Evolutionary conservation across 2,888 invertebrate genomes (phyloP).

Genomic region (Diaprepes abbreviatus): DNA sequence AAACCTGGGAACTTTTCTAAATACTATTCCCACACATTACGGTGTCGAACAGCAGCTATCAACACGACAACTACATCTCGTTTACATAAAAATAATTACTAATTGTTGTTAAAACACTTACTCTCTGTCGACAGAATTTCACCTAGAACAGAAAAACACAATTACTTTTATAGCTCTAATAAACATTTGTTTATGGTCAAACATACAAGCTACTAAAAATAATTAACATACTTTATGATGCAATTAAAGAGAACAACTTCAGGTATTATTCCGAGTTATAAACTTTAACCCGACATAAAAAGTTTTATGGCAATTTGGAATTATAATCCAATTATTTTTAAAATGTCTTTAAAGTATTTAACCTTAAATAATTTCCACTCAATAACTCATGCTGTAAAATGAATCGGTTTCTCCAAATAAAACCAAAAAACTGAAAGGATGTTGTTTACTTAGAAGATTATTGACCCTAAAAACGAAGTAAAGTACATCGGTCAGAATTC

Average conservation of each 20-base stretch:
- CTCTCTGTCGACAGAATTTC: constrained; percentile 56
- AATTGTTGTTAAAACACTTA: constrained; percentile 49
- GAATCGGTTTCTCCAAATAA: no score
- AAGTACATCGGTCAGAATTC: no score
- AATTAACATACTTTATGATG: constrained; percentile 17
- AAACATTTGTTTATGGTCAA: constrained; percentile 26
- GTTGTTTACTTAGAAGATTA: no score
- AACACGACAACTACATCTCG: neutral
- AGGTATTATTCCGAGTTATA: constrained; percentile 13
- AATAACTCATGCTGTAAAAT: no score
- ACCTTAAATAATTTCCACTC: constrained; percentile 2
- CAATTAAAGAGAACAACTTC: constrained; percentile 15
- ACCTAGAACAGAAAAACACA: constrained; percentile 55
- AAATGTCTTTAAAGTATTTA: neutral
- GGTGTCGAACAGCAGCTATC: neutral
- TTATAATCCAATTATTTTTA: constrained; percentile 14
- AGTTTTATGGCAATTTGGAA: constrained; percentile 12
- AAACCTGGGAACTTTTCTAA: constrained; percentile 12
- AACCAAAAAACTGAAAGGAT: no score
- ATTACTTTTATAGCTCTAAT: constrained; percentile 23
- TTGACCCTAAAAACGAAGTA: no score
- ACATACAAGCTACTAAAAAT: constrained; percentile 27
- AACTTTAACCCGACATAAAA: constrained; percentile 18
- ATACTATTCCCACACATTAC: constrained; percentile 18
- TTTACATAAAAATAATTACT: constrained; percentile 23